Base-by-base conservation (phyloP, 2,797 vertebrate species). In the Molossus alvarezi region DNA sequence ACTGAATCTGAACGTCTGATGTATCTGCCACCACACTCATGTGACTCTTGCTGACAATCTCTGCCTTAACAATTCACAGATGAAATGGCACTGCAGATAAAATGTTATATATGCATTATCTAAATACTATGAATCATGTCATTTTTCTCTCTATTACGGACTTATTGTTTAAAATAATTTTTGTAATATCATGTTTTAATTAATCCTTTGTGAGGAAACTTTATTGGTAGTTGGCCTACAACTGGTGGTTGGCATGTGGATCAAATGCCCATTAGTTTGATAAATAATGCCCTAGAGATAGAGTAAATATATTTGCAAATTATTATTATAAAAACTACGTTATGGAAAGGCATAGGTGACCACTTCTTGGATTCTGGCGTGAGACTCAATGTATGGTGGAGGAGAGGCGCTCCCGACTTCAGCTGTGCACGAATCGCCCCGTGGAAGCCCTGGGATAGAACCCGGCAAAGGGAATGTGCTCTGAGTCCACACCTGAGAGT, bases 81-180 rank as follows among this genome's bases (percentile, higher is more conserved):
- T 64, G 64, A 20, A 62, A 82, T 64, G n/a, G 45, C 4, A 21
- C 29, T 81, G 37, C 29, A 58, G 48, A 15, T 48, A 25, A 4
- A 53, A 60, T 58, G 58, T 14, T 6, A 53, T 17, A 48, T 33
- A 58, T 79, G 45, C 41, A 58, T 33, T 87, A 89, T 55, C 37
- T 80, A 88, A 90, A 55, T 88, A 51, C 51, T 88, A 3, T 60
- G 76, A 84, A 33, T 20, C 57, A 17, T 51, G 65, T 55, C 79
- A 76, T 90, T 37, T 18, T 48, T 86, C 29, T 93, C 33, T 41
- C 20, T 85, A 64, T 87, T 87, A 45, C 6, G 25, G 88, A 48
- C 17, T 48, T 76, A n/a, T 57, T 90, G 73, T 88, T 91, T 91
- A 84, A 90, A 93, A 86, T 90, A 67, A 65, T 37, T 58, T 80